Evolutionary conservation across 2,113 vertebrate genomes (phyloP), one percentile per base, ranked within the genome.

Genomic region (Hyperoodon ampullatus): DNA sequence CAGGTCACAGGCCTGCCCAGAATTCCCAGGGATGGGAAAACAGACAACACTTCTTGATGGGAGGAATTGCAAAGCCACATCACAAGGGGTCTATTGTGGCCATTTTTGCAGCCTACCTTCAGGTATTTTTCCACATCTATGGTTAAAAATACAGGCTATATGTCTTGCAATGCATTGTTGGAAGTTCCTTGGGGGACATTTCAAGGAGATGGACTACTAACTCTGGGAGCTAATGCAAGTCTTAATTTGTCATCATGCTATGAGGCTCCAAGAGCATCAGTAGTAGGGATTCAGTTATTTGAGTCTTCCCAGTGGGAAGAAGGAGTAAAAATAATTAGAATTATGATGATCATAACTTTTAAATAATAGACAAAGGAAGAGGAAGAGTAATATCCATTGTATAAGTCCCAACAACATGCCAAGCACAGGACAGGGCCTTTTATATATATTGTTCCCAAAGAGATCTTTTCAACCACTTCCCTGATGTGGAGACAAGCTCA

Each of bases 331-430:
- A 87, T 55, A 87, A 92, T 84, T 50, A 90, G 55, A 92, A 77
- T 92, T 77, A 89, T 35, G 39, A 80, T 58, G 21, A 21, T 19
- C 35, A 74, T 35, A 84, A 90, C 39, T 82, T 92, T 81, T 63
- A 84, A 95, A 55, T 92, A 71, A 88, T 30, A 91, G 33, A 47
- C 33, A 93, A 94, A 94, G 23, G 44, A 94, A 39, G n/a, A 15
- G 6, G 24, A 66, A 84, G 26, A 94, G 61, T 18, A 87, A 84
- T 30, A 87, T 33, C 33, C 42, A 74, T 50, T 19, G 14, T 85
- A 58, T 3, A 53, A 81, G 12, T 30, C 42, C 11, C 61, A 91
- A 65, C 42, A 11, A 65, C 26, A 65, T 77, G 44, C 16, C 80
- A 90, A 66, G 35, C 47, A 70, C 21, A 16, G 39, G 35, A n/a